phyloP scores from a whole-genome alignment of 1,140 invertebrate genomes.

The Onthophagus taurus region DNA sequence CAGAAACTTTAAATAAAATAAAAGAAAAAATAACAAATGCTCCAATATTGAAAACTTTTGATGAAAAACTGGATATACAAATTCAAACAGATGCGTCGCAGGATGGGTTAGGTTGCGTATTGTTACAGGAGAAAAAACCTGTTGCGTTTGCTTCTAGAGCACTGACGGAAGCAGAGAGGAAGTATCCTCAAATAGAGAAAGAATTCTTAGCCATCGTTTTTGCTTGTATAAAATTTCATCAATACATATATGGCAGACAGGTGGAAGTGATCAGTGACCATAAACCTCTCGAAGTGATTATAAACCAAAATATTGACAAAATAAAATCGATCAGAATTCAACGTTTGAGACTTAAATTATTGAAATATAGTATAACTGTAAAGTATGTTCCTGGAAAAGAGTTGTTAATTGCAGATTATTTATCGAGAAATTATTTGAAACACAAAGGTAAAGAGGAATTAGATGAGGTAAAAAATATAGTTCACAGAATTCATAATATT shows the following conservation, averaged over 20 bases:
- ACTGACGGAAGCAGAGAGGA: conserved; percentile 9
- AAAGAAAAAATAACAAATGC: conserved; percentile 6
- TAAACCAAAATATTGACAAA: conserved; percentile 7
- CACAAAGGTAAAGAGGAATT: too few relatives aligned
- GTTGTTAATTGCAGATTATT: conserved; percentile 8
- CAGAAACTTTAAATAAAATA: conserved; percentile 6
- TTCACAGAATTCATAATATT: too few relatives aligned
- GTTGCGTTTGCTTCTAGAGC: conserved; percentile 12
- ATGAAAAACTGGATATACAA: not conserved
- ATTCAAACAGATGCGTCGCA: conserved; percentile 6
- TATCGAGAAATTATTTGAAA: conserved; percentile 3
- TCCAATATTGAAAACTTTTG: conserved; percentile 7
- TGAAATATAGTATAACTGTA: conserved; percentile 12
- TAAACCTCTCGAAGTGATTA: conserved; percentile 2
- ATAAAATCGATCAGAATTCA: conserved; percentile 6
- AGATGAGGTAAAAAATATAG: too few relatives aligned
- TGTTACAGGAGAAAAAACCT: conserved; percentile 13
- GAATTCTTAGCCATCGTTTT: conserved; percentile 11
- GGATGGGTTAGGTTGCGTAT: not conserved
- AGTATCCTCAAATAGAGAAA: conserved; percentile 15
- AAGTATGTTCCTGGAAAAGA: conserved; percentile 10
- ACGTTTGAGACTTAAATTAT: conserved; percentile 6
- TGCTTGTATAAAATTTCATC: conserved; percentile 1
- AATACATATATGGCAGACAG: conserved; percentile 5
- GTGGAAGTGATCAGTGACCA: conserved; percentile 4